Evolutionary conservation across 1,140 invertebrate genomes (phyloP), one percentile per base, ranked within the genome.

Genomic region (Bombus fervidus): DNA sequence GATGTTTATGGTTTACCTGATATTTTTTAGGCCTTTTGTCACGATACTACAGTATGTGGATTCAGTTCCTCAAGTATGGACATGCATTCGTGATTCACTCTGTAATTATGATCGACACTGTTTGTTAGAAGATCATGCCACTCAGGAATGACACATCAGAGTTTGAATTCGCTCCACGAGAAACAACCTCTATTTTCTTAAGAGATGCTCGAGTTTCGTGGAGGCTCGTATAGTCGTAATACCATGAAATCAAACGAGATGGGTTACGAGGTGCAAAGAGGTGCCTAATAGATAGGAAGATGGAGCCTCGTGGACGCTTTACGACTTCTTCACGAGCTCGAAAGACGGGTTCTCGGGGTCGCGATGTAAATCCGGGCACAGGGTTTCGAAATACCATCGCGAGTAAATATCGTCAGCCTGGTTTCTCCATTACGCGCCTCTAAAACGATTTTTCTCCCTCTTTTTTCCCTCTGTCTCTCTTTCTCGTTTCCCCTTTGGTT

Each of bases 391-490:
- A 85, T 62, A 57, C 25, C 81, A 22, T 5, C 31, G 53, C 64
- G 68, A 37, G 68, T 79, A 84, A 84, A 84, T 84, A 84, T 77
- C 66, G 75, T 41, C 43, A 22, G 25, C 62, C 22, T 43, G 53
- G 31, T 53, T 81, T 68, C 81, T 57, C 62, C 73, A 57, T 83
- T 77, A 77, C 47, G 62, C 39, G 22, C 31, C 22, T 79, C 71
- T 79, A 71, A 59, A 85, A 62, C 76, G 68, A 80, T 85, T 85
- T 85, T 69, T 64, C 83, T 43, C 18, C 39, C 53, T 53, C 64
- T 22, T 28, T 25, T 66, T 62, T 6, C 37, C 8, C 1, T 2
- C 25, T 39, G 9, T 53, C 25, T 31, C 6, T n/a, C 5, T 34
- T 15, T 25, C 43, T 68, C 31, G 3, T 64, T 18, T 6, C 1